phyloP scores from a whole-genome alignment of 1,140 invertebrate species.

The Globodera rostochiensis region DNA sequence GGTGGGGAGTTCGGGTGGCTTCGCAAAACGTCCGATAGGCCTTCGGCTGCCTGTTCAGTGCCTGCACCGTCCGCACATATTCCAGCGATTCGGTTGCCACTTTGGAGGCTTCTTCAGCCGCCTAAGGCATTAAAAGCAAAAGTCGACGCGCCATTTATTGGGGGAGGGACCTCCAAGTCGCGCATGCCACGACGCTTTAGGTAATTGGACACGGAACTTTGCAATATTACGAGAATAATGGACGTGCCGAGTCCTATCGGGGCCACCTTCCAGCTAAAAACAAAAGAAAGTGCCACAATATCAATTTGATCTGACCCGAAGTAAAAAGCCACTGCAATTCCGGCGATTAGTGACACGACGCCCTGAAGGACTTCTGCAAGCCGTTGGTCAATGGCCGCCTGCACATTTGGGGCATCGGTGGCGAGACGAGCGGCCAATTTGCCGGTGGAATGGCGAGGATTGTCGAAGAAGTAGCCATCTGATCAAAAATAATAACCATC shows the following conservation, averaged over 20 bases:
- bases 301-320: conserved; percentile 62
- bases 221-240: conserved; percentile 39
- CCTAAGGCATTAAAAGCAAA: conserved; percentile 47
- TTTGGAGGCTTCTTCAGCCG: conserved; percentile 38
- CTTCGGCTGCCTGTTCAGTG: conserved; percentile 46
- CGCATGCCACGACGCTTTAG: conserved; percentile 53
- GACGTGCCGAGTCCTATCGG: conserved; percentile 55
- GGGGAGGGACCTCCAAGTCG: conserved; percentile 35
- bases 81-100: conserved; percentile 57
- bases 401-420: conserved; percentile 69
- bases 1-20: conserved; percentile 42
- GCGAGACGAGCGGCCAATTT: conserved; percentile 68
- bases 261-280: conserved; percentile 58
- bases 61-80: conserved; percentile 58
- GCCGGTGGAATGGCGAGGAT: conserved; percentile 67
- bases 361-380: conserved; percentile 67
- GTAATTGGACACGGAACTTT: conserved; percentile 49
- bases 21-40: conserved; percentile 43
- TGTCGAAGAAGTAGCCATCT: conserved; percentile 70
- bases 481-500: conserved; percentile 66
- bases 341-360: conserved; percentile 66
- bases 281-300: background rate
- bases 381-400: conserved; percentile 68
- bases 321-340: conserved; percentile 66
- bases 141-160: background rate